A percentile compares a stretch with the other conserved stretches of the same genome.
Evolutionary conservation across 2,797 vertebrate genomes (phyloP).

Genomic region (Peromyscus nudipes): DNA sequence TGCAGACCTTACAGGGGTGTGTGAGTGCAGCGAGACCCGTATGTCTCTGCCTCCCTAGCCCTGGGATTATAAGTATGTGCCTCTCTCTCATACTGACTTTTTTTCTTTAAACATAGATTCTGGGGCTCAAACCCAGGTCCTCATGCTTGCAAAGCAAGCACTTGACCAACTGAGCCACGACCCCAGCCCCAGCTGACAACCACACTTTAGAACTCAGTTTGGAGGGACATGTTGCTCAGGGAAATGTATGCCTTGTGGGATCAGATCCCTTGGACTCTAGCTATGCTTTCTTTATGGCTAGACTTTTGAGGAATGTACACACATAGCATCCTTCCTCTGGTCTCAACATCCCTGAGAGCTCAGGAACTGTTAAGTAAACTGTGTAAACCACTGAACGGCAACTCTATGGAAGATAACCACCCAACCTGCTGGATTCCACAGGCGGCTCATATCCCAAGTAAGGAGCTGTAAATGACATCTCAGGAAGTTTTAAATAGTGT

Average conservation of each 20-base stretch:
- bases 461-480: not conserved
- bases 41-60: not conserved
- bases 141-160: not conserved
- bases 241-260: not conserved
- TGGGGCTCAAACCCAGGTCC: not conserved
- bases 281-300: not conserved
- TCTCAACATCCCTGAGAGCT: not conserved
- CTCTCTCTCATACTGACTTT: not conserved
- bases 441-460: not conserved
- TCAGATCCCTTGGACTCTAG: too few relatives aligned
- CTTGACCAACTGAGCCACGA: not conserved
- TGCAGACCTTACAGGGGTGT: not conserved
- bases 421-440: not conserved
- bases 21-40: too few relatives aligned
- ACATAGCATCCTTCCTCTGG: not conserved
- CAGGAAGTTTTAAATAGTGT: not conserved
- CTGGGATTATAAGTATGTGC: not conserved
- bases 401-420: not conserved
- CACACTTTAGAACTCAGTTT: not conserved
- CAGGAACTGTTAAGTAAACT: not conserved
- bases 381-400: not conserved
- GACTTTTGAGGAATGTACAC: not conserved
- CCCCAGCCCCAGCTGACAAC: not conserved
- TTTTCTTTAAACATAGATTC: not conserved
- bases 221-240: not conserved